Base-by-base conservation (phyloP, 2,113 vertebrate genomes). In the Colossoma macropomum region DNA sequence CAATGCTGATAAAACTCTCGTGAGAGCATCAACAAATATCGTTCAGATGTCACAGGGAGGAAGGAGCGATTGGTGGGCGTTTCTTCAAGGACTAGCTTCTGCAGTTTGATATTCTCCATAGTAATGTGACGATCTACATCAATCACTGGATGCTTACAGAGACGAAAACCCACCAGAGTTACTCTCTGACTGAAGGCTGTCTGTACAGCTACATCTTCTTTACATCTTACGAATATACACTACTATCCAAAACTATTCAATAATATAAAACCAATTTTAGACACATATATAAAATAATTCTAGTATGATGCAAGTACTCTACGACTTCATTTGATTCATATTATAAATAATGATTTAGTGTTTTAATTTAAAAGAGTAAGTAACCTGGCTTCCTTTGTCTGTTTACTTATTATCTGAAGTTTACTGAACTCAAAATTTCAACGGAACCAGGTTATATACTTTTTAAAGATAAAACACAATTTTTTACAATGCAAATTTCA, bases 11-110 rank as follows among this genome's bases (percentile, higher is more conserved):
- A 7, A 27, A 76, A 38, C 28, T 62, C 34, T 71, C 34, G 13
- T 45, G 68, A 71, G 68, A 25, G 38, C 16, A 41, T 45, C 68
- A n/a, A 69, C 65, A 69, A 71, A n/a, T 21, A 34, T 45, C 68
- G 13, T 6, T 71, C 68, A 45, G 34, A 23, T 12, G 9, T 71
- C 68, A 0, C 21, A n/a, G 68, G 23, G 10, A 45, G 38, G 38
- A 45, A 45, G 23, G 11, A 71, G 34, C 23, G 0, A 11, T 25
- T 13, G 3, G 66, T 21, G 23, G 34, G 9, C 68, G 25, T 71
- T 25, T 45, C 34, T 23, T 16, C 28, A 28, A 23, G 32, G 30
- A 9, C 21, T 45, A 10, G 21, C 10, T 4, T 71, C 3, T 10
- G 10, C 11, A 71, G 66, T 30, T 12, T n/a, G 41, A 45, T 11